Evolutionary conservation across 2,888 invertebrate genomes (phyloP).

Genomic region (Spodoptera littoralis): DNA sequence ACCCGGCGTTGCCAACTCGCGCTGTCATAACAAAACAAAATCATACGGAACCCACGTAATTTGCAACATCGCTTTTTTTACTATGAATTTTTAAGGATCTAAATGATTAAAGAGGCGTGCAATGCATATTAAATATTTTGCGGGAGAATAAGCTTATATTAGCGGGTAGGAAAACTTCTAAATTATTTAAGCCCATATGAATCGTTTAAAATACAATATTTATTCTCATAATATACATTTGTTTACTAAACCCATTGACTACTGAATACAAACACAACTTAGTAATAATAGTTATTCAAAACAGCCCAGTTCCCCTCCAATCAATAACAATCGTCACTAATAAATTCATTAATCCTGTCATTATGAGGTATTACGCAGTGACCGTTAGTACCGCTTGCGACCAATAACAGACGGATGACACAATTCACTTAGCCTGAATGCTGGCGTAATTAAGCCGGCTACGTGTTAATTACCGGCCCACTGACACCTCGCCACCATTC

Average conservation of each 20-base stretch:
- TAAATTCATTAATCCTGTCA: conserved; percentile 53
- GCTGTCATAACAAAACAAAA: conserved; percentile 88
- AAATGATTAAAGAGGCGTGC: conserved; percentile 52
- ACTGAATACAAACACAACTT: conserved; percentile 2
- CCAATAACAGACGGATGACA: conserved; percentile 70
- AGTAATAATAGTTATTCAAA: conserved; percentile 17
- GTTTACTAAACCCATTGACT: neutral
- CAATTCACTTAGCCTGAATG: conserved; percentile 80
- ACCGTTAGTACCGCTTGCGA: conserved; percentile 45
- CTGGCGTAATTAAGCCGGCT: conserved; percentile 78
- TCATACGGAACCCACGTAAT: conserved; percentile 76
- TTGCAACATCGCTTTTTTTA: conserved; percentile 73
- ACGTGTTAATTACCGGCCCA: conserved; percentile 79
- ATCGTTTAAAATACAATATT: conserved; percentile 9
- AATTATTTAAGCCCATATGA: conserved; percentile 5
- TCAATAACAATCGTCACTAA: conserved; percentile 43
- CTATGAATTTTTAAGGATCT: conserved; percentile 56
- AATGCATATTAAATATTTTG: conserved; percentile 45
- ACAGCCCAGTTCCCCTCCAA: conserved; percentile 12
- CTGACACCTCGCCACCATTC: conserved; percentile 73
- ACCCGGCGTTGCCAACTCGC: conserved; percentile 84
- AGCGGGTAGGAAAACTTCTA: conserved; percentile 6
- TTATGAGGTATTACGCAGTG: conserved; percentile 51
- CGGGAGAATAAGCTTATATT: conserved; percentile 24
- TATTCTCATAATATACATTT: neutral